A percentile compares a stretch with the other conserved stretches of the same genome.
These are phyloP conservation scores for Chrysaora quinquecirrha DNA, from an alignment of 30 jellyfish, hydroid and myxozoan species.

Conservation along the genomic window DNA sequence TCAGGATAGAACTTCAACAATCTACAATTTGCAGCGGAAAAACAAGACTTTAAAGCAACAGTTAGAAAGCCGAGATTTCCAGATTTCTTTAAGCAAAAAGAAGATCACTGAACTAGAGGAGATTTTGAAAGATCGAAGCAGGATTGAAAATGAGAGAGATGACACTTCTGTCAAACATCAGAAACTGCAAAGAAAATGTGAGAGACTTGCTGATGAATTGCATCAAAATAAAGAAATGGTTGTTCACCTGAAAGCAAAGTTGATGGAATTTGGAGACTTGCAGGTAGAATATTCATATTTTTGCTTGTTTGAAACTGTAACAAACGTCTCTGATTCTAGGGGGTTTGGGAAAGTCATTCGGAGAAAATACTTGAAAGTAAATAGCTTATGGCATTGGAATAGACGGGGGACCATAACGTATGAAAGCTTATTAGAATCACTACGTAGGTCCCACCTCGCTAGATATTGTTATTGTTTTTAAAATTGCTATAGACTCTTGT, in stretches of 20 bases:
- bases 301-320: no score
- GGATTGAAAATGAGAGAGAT: constrained; percentile 72
- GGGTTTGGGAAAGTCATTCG: no score
- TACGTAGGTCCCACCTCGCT: no score
- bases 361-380: no score
- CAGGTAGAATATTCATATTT: constrained; percentile 33
- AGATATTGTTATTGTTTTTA: no score
- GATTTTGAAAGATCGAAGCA: constrained; percentile 63
- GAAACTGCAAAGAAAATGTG: constrained; percentile 71
- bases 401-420: no score
- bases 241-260: constrained; percentile 52
- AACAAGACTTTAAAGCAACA: constrained; percentile 68
- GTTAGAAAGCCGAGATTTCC: constrained; percentile 74
- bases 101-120: constrained; percentile 64
- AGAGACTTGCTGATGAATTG: constrained; percentile 61
- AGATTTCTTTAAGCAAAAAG: constrained; percentile 57
- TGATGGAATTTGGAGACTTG: constrained; percentile 62
- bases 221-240: constrained; percentile 46
- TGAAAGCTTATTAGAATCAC: no score
- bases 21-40: constrained; percentile 70
- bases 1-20: constrained; percentile 68
- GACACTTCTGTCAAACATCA: constrained; percentile 45
- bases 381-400: no score
- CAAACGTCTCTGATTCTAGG: no score
- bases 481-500: no score